Percentiles rank a stretch among this genome's conserved stretches.
These are phyloP conservation scores for Drosophila funebris DNA, from an alignment of 1,140 invertebrate genomes.

Conservation along the genomic window DNA sequence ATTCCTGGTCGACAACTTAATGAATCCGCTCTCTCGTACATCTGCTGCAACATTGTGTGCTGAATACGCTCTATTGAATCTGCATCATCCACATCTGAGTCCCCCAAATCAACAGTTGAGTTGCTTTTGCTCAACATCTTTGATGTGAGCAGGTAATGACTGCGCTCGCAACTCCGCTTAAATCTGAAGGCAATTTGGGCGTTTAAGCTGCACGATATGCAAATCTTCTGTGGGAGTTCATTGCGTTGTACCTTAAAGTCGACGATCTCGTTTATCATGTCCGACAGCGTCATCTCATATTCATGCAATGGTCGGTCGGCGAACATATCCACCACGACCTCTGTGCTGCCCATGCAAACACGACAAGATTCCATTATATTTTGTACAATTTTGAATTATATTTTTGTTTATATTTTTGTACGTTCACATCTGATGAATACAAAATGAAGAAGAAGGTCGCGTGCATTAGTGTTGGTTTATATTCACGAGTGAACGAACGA, in stretches of 20 bases:
- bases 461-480: not conserved
- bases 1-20: not conserved
- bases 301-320: not conserved
- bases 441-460: not conserved
- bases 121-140: not conserved
- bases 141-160: not conserved
- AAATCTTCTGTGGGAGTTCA: constrained; percentile 4
- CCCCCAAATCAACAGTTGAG: not conserved
- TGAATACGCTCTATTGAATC: not conserved
- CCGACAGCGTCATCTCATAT: not conserved
- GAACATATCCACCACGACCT: not conserved
- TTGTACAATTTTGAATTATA: not conserved
- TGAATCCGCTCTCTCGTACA: not conserved
- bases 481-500: not conserved
- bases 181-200: constrained; percentile 7
- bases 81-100: not conserved
- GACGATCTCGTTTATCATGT: constrained; percentile 12
- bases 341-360: not conserved
- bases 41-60: not conserved
- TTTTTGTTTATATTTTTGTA: not conserved
- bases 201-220: constrained; percentile 10
- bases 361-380: constrained; percentile 5
- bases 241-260: not conserved
- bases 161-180: not conserved
- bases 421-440: not conserved